A percentile compares a stretch with the other conserved stretches of the same genome.
Evolutionary conservation across 2,888 invertebrate species (phyloP).

Genomic region (Sylvicola fuscatus): DNA sequence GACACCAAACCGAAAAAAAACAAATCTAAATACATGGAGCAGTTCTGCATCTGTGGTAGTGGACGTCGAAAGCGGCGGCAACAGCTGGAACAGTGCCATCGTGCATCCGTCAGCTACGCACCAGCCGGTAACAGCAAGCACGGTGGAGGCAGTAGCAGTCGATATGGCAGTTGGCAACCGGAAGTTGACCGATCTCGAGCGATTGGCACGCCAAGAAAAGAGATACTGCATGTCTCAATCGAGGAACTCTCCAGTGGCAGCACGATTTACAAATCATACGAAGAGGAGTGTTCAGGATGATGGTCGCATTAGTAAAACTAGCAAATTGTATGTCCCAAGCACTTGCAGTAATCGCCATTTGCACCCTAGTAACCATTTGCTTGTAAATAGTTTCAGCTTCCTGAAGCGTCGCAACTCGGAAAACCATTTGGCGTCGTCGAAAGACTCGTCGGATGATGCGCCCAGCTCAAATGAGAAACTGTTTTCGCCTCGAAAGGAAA

Average conservation of each 20-base stretch:
- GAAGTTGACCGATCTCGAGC: conserved; percentile 38
- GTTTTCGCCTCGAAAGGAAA: conserved; percentile 24
- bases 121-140: conserved; percentile 16
- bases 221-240: conserved; percentile 27
- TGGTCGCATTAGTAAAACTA: conserved; percentile 1
- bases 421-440: conserved; percentile 18
- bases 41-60: conserved; percentile 40
- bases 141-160: conserved; percentile 12
- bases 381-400: conserved; percentile 19
- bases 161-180: conserved; percentile 18
- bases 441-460: conserved; percentile 21
- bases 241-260: conserved; percentile 20
- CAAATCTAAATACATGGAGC: conserved; percentile 39
- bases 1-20: conserved; percentile 25
- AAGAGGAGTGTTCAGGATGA: no score
- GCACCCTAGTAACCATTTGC: conserved; percentile 11
- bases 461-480: conserved; percentile 16
- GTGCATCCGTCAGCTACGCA: conserved; percentile 7
- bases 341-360: conserved; percentile 11
- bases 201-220: conserved; percentile 34
- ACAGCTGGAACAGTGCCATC: conserved; percentile 9
- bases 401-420: conserved; percentile 24
- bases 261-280: conserved; percentile 6
- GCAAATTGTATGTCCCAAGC: conserved; percentile 7
- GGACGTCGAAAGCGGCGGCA: conserved; percentile 15